phyloP scores from a whole-genome alignment of 2,113 vertebrate species.

The Catharus minimus region DNA sequence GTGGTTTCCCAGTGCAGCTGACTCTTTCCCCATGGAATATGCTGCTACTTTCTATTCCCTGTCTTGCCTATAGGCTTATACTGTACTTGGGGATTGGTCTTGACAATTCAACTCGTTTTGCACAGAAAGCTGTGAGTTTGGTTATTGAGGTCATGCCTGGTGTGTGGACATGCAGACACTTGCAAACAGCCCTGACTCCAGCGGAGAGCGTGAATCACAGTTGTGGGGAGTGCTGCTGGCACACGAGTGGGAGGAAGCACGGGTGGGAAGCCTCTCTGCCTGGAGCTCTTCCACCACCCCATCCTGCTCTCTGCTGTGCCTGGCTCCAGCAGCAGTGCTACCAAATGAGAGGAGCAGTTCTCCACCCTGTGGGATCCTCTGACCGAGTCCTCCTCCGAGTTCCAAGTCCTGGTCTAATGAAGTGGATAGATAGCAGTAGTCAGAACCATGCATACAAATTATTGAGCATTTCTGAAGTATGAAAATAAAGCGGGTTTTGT shows the following conservation, averaged over 20 bases:
- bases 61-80: slow-evolving; percentile 37
- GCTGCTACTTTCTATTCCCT: slow-evolving; percentile 61
- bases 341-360: background rate
- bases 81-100: slow-evolving; percentile 55
- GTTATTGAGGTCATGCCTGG: background rate
- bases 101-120: slow-evolving; percentile 41
- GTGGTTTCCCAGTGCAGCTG: slow-evolving; percentile 28
- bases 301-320: background rate
- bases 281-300: background rate
- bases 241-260: background rate
- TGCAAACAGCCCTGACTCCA: background rate
- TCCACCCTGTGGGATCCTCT: background rate
- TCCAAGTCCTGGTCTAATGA: background rate
- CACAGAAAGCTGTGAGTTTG: background rate
- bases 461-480: slow-evolving; percentile 67
- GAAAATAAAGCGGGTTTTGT: slow-evolving; percentile 73
- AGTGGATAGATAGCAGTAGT: slow-evolving; percentile 26
- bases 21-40: slow-evolving; percentile 43
- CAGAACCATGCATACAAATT: background rate
- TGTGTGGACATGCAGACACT: background rate
- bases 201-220: background rate
- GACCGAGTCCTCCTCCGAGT: background rate
- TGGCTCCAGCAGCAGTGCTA: background rate
- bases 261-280: background rate
- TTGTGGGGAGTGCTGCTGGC: background rate